Base-by-base conservation (phyloP, 2,797 vertebrate species). In the Hypotaenidia okinawae region DNA sequence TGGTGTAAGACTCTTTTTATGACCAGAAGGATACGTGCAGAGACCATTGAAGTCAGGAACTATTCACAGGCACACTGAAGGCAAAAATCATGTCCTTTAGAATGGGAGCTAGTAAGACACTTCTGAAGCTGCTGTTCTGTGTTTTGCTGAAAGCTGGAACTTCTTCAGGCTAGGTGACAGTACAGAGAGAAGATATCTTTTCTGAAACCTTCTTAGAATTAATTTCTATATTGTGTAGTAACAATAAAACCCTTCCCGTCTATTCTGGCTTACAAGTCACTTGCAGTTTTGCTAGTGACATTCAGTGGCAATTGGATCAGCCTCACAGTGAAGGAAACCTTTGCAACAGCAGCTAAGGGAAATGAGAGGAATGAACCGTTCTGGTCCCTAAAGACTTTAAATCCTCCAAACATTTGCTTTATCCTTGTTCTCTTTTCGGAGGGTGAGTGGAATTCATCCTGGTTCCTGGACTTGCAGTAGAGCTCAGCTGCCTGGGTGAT, bases 341-440 rank as follows among this genome's bases (percentile, higher is more conserved):
- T 81, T 84, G 79, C 28, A 86, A 57, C 5, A 86, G 28, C 49
- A 68, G 41, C 39, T 89, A 70, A 91, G 23, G 32, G 15, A 88
- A 95, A 90, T 15, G 63, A 90, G 47, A 90, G 18, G 32, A 94
- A 81, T 69, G 62, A 94, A 49, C 23, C n/a, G 16, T 90, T 92
- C 35, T 59, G 4, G 59, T 94, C 61, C 43, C 80, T 84, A 68
- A 94, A 91, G 87, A 77, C 85, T 89, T 81, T 61, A 94, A 97
- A 83, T 87, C 92, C 61, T 61, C 49, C 54, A 74, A 91, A 86
- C 54, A 64, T 77, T 87, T 91, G 16, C 61, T 95, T 95, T 93
- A 87, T 80, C 45, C 87, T 68, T 89, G 32, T 83, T 94, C 64
- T 85, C 25, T 83, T 92, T 87, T 62, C n/a, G 16, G 54, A 57